Base-by-base conservation (phyloP, 1,140 invertebrate genomes). In the Physella acuta region DNA sequence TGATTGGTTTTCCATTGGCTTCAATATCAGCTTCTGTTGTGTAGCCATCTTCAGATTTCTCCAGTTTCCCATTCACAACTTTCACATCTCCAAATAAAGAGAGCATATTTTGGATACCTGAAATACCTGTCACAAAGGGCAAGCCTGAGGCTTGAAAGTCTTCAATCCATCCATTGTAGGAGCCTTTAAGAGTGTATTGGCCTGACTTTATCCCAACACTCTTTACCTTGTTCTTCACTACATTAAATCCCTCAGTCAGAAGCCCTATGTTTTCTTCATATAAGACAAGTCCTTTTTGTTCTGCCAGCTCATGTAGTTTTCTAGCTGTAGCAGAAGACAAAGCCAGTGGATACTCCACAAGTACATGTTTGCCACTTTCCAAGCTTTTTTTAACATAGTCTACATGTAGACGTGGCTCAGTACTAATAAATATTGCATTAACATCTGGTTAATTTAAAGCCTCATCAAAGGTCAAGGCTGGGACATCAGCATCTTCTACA, bases 271-370 rank as follows among this genome's bases (percentile, higher is more conserved):
- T 39, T 33, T 67, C 64, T 39, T 67, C 64, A 55, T 56, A 30
- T 3, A 67, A n/a, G 36, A 67, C 34, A 20, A 67, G 30, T 74
- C 76, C 76, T 64, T 78, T 76, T 16, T 72, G n/a, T 24, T 71
- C 55, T 28, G 76, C 76, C 33, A 68, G 30, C 11, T 49, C 3
- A 37, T 67, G 76, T 3, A 78, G 51, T n/a, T 75, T 64, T 51
- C 39, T 65, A 14, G 75, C 70, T 17, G 52, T 53, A 1, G 34
- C 0, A 16, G 72, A 62, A 28, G 71, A 71, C 3, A 70, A 55
- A 8, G 73, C 71, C 3, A 78, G 68, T 16, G 76, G 76, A 56
- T 71, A 78, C 31, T 78, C 76, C 30, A 78, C 76, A 16, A 78
- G 70, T 20, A 78, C 71, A 67, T 78, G 75, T 51, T 78, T 78